Percentiles rank a stretch among this genome's conserved stretches.
These are phyloP conservation scores for Elmis aenea DNA, from an alignment of 2,888 invertebrate genomes.

Conservation along the genomic window DNA sequence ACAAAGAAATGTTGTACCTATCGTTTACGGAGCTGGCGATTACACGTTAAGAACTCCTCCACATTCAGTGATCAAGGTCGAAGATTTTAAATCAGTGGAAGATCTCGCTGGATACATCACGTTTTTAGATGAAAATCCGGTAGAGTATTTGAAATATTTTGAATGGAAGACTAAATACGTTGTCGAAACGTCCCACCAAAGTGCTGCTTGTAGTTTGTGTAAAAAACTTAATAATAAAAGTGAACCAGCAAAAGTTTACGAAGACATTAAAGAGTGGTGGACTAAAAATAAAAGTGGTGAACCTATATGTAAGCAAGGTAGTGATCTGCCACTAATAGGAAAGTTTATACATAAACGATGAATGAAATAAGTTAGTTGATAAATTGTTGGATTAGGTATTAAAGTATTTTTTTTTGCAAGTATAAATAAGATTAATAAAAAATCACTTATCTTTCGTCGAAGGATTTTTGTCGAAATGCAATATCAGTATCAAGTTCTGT, in stretches of 20 bases:
- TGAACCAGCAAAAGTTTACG: conserved; percentile 21
- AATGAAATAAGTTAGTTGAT: too few relatives aligned
- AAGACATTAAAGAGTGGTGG: conserved; percentile 28
- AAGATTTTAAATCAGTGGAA: conserved; percentile 50
- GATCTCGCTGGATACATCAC: conserved; percentile 51
- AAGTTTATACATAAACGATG: too few relatives aligned
- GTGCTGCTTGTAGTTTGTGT: conserved; percentile 31
- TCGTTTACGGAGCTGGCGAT: conserved; percentile 61
- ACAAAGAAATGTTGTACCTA: conserved; percentile 58
- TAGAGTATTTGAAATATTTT: conserved; percentile 54
- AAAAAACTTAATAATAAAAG: conserved; percentile 28
- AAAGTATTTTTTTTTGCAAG: too few relatives aligned
- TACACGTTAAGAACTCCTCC: conserved; percentile 53
- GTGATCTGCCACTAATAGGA: too few relatives aligned
- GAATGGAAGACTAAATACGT: conserved; percentile 49
- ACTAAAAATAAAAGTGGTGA: too few relatives aligned
- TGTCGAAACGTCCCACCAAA: conserved; percentile 17
- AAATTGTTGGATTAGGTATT: too few relatives aligned
- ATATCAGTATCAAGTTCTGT: too few relatives aligned
- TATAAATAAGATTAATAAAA: too few relatives aligned
- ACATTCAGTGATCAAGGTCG: conserved; percentile 53
- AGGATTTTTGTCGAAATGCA: too few relatives aligned
- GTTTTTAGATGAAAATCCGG: conserved; percentile 48
- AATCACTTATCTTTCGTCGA: too few relatives aligned
- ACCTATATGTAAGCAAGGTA: too few relatives aligned